Conservation (phyloP, 2,888 invertebrate genomes). For the Sphaerophoria rueppellii region DNA sequence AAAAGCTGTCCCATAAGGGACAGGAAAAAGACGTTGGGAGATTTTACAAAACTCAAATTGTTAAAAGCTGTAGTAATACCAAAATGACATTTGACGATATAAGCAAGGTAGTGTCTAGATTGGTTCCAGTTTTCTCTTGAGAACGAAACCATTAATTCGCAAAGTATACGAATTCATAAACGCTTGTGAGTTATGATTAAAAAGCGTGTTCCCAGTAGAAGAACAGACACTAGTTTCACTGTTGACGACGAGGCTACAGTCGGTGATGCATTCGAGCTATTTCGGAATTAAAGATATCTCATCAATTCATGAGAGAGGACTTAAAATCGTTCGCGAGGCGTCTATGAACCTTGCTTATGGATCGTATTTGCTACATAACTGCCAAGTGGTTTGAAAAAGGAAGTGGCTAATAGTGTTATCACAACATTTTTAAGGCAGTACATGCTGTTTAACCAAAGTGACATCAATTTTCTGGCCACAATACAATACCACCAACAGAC, state of each 20-base stretch:
- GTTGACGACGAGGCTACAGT: not conserved
- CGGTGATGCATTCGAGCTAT: not conserved
- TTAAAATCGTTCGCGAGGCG: not conserved
- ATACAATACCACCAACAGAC: no score
- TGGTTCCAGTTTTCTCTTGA: not conserved
- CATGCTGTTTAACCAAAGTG: not conserved
- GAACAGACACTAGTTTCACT: not conserved
- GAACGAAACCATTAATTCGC: not conserved
- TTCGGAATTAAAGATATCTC: not conserved
- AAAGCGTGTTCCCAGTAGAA: not conserved
- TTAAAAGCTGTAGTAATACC: no score
- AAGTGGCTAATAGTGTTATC: not conserved
- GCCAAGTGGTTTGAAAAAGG: not conserved
- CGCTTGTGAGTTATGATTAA: not conserved
- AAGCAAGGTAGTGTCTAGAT: not conserved
- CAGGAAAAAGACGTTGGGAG: no score
- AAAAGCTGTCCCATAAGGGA: no score
- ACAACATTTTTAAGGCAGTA: not conserved
- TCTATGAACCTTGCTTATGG: not conserved
- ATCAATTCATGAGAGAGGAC: not conserved
- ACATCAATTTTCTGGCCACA: no score
- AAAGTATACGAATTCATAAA: constrained; percentile 1
- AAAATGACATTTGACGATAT: no score
- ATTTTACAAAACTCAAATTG: no score
- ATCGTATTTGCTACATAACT: not conserved